Conservation (phyloP, 1,140 invertebrate species). For the Hermetia illucens region DNA sequence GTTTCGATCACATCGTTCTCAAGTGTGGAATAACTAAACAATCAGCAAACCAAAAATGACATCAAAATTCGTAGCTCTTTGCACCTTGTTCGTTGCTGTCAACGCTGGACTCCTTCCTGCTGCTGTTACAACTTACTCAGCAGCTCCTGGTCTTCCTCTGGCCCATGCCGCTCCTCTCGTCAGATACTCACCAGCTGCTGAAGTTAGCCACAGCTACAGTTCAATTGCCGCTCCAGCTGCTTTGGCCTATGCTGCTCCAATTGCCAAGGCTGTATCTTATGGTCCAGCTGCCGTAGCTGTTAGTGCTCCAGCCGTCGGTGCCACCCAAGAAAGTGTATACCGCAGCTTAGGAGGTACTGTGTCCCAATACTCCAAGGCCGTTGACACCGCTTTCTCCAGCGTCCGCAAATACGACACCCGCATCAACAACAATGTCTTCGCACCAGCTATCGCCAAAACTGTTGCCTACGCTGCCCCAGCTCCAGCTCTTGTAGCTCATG, state of each 20-base stretch:
- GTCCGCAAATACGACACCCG: conserved; percentile 39
- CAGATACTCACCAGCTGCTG: conserved; percentile 6
- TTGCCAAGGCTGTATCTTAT: conserved; percentile 11
- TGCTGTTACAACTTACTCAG: too few relatives aligned
- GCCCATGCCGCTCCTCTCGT: background rate
- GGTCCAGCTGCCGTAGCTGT: conserved; percentile 11
- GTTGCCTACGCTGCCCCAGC: conserved; percentile 11
- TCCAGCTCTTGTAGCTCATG: conserved; percentile 7
- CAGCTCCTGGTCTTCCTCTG: conserved; percentile 10
- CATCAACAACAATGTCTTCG: conserved; percentile 34
- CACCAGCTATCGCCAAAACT: conserved; percentile 15
- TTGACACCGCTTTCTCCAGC: conserved; percentile 44
- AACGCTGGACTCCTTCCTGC: conserved; percentile 6
- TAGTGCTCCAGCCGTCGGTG: conserved; percentile 31
- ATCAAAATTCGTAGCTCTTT: conserved; percentile 31
- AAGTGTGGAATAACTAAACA: background rate
- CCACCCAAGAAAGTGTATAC: conserved; percentile 38
- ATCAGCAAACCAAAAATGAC: conserved; percentile 19
- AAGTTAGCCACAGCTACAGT: conserved; percentile 8
- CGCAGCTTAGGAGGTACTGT: conserved; percentile 41
- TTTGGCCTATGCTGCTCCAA: conserved; percentile 13
- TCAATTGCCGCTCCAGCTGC: conserved; percentile 15
- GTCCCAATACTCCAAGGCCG: conserved; percentile 42
- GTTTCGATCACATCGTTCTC: background rate
- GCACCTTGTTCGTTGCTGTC: conserved; percentile 19